A percentile compares a stretch with the other conserved stretches of the same genome.
These are phyloP conservation scores for Colinus virginianus DNA, from an alignment of 2,113 vertebrate genomes.

Conservation along the genomic window DNA sequence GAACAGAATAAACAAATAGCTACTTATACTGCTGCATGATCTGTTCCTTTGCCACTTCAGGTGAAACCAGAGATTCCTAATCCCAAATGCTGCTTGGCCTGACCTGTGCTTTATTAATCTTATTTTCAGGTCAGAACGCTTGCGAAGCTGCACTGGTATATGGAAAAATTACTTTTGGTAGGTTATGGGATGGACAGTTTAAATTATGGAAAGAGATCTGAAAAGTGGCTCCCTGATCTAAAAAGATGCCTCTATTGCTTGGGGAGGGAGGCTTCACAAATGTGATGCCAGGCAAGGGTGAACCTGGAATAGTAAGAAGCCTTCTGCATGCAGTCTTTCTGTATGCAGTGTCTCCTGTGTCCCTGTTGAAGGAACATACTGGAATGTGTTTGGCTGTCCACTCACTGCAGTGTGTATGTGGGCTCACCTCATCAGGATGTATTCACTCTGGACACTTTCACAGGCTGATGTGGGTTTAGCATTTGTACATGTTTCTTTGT, in stretches of 20 bases:
- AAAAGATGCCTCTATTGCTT: background rate
- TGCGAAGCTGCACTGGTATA: background rate
- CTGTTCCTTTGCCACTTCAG: background rate
- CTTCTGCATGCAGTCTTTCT: background rate
- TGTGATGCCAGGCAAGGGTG: background rate
- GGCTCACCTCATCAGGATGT: background rate
- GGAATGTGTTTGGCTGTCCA: too few relatives aligned
- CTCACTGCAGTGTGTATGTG: background rate
- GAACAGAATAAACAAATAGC: slow-evolving; percentile 25
- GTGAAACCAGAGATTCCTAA: background rate
- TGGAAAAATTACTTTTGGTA: background rate
- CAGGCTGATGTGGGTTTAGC: background rate
- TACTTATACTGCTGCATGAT: background rate
- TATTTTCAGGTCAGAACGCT: background rate
- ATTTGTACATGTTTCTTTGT: background rate
- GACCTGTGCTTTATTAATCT: background rate
- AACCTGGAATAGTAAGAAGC: background rate
- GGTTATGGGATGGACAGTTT: background rate
- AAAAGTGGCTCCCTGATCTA: background rate
- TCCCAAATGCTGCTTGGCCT: background rate
- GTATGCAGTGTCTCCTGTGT: background rate
- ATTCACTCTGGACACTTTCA: background rate
- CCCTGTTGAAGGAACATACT: too few relatives aligned
- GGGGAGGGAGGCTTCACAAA: background rate
- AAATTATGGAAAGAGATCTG: background rate